Percentiles rank a stretch among this genome's conserved stretches.
These are phyloP conservation scores for Myotis lucifugus DNA, from an alignment of 2,113 vertebrate genomes.

Conservation along the genomic window DNA sequence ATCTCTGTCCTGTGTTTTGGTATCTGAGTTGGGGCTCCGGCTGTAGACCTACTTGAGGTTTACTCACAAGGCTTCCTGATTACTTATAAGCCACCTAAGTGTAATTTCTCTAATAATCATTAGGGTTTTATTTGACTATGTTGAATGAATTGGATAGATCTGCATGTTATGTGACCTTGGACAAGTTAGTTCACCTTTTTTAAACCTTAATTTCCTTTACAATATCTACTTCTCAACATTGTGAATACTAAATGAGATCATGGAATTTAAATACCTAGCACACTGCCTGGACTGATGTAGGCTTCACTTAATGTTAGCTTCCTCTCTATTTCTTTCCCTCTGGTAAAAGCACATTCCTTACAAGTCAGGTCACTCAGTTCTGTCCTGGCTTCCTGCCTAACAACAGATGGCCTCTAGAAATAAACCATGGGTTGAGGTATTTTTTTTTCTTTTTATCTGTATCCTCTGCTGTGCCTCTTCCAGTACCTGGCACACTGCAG, in stretches of 20 bases:
- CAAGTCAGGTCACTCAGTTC: neutral
- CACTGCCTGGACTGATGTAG: neutral
- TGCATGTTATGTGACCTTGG: neutral
- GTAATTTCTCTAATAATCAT: neutral
- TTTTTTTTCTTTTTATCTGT: neutral
- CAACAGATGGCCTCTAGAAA: neutral
- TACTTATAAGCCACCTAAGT: neutral
- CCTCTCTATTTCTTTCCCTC: neutral
- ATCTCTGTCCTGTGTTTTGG: neutral
- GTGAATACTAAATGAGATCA: neutral
- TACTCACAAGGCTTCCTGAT: neutral
- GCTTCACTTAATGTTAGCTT: constrained; percentile 1
- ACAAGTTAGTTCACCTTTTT: neutral
- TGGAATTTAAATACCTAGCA: neutral
- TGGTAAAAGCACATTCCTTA: neutral
- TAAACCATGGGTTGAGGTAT: neutral
- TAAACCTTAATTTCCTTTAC: neutral
- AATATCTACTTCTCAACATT: neutral
- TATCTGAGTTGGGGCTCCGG: neutral
- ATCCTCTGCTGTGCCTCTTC: neutral
- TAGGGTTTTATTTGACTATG: neutral
- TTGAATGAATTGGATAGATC: neutral
- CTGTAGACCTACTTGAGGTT: neutral
- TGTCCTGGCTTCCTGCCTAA: neutral
- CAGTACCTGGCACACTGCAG: neutral